phyloP scores from a whole-genome alignment of 2,797 vertebrate species.

The Saxicola maurus region DNA sequence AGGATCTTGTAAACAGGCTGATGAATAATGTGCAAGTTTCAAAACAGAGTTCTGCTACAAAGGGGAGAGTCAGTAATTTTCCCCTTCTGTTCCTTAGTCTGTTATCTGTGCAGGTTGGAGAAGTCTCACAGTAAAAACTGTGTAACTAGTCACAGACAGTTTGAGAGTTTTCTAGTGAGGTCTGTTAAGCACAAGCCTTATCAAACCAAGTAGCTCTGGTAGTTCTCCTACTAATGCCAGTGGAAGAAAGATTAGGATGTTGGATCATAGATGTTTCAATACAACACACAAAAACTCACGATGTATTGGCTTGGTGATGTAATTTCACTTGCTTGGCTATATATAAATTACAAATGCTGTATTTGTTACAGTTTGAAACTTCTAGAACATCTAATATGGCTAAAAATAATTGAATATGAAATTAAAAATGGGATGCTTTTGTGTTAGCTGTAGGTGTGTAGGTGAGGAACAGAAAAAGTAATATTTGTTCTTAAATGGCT shows the following conservation, averaged over 20 bases:
- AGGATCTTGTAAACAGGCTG: background rate
- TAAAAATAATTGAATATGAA: background rate
- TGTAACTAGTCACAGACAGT: background rate
- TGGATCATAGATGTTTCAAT: background rate
- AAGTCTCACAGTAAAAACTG: background rate
- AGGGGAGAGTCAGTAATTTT: background rate
- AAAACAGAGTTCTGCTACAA: background rate
- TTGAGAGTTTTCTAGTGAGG: background rate
- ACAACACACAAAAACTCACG: background rate
- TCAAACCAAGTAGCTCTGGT: background rate
- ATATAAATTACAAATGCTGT: background rate
- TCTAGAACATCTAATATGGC: background rate
- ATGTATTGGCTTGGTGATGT: accelerated
- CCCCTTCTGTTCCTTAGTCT: background rate
- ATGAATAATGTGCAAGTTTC: background rate
- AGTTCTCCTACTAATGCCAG: background rate
- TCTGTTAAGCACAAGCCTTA: background rate
- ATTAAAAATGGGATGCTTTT: background rate
- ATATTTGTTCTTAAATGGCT: background rate
- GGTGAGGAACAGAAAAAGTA: background rate
- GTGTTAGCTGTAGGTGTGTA: background rate
- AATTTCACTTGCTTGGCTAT: background rate
- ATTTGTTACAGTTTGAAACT: background rate
- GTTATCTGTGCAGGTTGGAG: background rate
- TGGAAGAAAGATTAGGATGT: background rate